Conservation (phyloP, 2,113 vertebrate genomes). For the Tinamus guttatus region DNA sequence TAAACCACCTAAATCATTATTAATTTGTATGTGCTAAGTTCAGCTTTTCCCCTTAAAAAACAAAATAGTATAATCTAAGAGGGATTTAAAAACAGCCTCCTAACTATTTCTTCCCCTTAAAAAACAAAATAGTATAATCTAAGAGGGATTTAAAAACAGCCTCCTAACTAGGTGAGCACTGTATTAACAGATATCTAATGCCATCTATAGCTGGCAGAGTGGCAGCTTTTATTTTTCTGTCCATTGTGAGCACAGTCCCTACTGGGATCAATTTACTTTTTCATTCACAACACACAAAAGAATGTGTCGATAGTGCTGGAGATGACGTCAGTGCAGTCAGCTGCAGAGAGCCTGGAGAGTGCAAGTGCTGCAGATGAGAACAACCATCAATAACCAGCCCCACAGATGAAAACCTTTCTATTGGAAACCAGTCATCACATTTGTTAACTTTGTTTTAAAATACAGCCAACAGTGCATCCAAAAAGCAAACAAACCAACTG, state of each 20-base stretch:
- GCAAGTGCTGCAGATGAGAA: constrained; percentile 9
- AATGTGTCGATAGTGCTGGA: constrained; percentile 63
- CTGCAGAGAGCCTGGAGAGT: constrained; percentile 48
- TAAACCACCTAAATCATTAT: neutral
- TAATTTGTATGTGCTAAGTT: neutral
- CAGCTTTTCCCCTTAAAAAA: neutral
- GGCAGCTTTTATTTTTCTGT: neutral
- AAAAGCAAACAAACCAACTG: neutral
- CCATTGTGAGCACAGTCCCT: constrained; percentile 40
- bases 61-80: neutral
- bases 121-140: neutral
- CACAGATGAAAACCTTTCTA: neutral
- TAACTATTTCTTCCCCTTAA: too few species aligned
- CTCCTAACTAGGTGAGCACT: neutral
- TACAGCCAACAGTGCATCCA: neutral
- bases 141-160: neutral
- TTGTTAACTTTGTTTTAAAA: constrained; percentile 6
- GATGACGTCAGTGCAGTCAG: constrained; percentile 52
- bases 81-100: neutral
- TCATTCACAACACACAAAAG: constrained; percentile 66
- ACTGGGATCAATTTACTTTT: constrained; percentile 73
- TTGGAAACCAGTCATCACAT: neutral
- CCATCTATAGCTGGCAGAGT: constrained; percentile 55
- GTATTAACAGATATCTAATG: constrained; percentile 31
- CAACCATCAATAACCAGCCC: neutral